Evolutionary conservation across 2,797 vertebrate genomes (phyloP).

Genomic region (Muscicapa striata): DNA sequence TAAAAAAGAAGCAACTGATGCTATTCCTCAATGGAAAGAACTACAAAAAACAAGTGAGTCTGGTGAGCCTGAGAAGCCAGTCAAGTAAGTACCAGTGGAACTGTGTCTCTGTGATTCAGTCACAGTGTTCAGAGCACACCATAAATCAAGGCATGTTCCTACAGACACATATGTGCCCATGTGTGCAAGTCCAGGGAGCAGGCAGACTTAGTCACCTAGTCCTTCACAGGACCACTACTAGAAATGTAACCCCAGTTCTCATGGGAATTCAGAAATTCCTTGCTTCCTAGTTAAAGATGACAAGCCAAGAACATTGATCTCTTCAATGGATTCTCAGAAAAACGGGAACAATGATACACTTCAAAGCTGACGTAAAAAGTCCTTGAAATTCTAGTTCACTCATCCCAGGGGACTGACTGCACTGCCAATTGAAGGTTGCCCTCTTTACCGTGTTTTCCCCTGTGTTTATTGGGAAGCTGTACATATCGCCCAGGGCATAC

Average conservation of each 20-base stretch:
- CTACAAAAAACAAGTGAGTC: accelerated
- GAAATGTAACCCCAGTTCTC: not conserved
- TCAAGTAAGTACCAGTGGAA: not conserved
- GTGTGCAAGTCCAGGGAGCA: not conserved
- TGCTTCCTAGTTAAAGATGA: not conserved
- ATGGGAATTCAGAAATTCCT: not conserved
- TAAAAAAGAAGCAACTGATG: not conserved
- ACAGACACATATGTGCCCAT: accelerated
- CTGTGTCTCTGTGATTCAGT: not conserved
- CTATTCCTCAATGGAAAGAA: slow-evolving; percentile 29
- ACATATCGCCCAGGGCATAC: not conserved
- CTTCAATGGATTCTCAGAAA: not conserved
- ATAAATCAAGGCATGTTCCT: not conserved
- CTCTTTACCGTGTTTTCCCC: not conserved
- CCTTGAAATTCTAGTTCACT: not conserved
- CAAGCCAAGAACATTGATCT: not conserved
- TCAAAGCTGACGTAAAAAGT: not conserved
- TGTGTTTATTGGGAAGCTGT: not conserved
- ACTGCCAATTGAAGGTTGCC: accelerated
- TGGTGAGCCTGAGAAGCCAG: not conserved
- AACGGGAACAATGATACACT: not conserved
- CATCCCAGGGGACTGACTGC: not conserved
- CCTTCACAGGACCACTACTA: not conserved
- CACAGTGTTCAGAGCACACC: not conserved
- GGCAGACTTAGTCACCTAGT: not conserved